These are phyloP conservation scores for Cranoglanis bouderius DNA, from an alignment of 2,113 vertebrate species.

Conservation along the genomic window DNA sequence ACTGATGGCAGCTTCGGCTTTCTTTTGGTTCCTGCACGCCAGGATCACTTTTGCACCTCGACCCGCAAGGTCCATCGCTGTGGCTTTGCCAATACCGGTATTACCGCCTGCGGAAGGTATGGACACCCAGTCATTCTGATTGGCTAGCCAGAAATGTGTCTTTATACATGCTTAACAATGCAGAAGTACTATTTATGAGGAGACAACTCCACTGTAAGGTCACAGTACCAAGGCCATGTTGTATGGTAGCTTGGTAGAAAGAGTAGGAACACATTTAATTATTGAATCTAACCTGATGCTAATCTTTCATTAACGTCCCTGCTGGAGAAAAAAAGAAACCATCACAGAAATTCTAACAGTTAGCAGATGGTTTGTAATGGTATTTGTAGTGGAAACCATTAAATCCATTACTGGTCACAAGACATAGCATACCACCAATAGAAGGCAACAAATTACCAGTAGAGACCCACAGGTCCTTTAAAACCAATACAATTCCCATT, in stretches of 20 bases:
- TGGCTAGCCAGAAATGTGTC: neutral
- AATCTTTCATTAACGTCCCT: neutral
- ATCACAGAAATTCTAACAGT: too few relatives aligned
- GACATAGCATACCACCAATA: too few relatives aligned
- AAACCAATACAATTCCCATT: too few relatives aligned
- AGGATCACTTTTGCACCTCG: constrained; percentile 81
- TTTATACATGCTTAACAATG: neutral
- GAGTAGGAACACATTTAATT: neutral
- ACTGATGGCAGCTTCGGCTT: constrained; percentile 74
- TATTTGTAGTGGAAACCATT: too few relatives aligned
- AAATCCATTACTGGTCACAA: too few relatives aligned
- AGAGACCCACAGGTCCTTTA: too few relatives aligned
- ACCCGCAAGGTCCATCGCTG: constrained; percentile 71
- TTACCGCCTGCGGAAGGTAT: constrained; percentile 63
- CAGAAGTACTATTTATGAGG: neutral
- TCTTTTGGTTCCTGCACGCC: constrained; percentile 76
- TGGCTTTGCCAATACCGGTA: constrained; percentile 71
- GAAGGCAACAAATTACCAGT: too few relatives aligned
- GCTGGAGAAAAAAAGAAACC: too few relatives aligned
- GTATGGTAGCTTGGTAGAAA: neutral
- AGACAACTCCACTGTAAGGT: neutral
- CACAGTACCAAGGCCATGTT: neutral
- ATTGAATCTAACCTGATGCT: neutral
- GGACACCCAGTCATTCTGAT: neutral
- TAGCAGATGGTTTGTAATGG: too few relatives aligned